Evolutionary conservation across 2,888 invertebrate species (phyloP).

Genomic region (Acrocyrtus sp.): DNA sequence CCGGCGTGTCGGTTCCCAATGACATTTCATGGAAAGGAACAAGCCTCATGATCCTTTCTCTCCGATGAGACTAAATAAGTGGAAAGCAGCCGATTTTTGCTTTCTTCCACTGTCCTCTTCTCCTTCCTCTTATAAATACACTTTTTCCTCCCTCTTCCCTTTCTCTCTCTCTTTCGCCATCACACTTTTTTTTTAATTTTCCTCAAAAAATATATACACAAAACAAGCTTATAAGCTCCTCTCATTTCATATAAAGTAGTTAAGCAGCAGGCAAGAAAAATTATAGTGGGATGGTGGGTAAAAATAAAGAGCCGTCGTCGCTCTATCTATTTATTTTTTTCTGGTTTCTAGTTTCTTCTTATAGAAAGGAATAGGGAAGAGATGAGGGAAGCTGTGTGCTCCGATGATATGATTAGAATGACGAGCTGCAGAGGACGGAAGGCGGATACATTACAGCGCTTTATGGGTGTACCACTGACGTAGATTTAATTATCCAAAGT

Average conservation of each 20-base stretch:
- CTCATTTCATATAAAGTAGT: constrained; percentile 8
- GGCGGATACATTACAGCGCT: constrained; percentile 53
- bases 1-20: constrained; percentile 44
- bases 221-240: constrained; percentile 8
- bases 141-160: constrained; percentile 17
- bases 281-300: too few species aligned
- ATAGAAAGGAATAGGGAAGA: not conserved
- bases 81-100: constrained; percentile 22
- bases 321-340: too few species aligned
- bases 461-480: constrained; percentile 47
- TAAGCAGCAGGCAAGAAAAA: constrained; percentile 36
- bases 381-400: too few species aligned
- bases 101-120: constrained; percentile 21
- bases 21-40: constrained; percentile 24
- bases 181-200: constrained; percentile 6
- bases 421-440: constrained; percentile 30
- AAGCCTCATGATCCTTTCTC: not conserved
- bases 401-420: not conserved
- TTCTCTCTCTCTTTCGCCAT: constrained; percentile 1
- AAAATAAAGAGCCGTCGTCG: too few species aligned
- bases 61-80: constrained; percentile 8
- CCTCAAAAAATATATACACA: constrained; percentile 2
- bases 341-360: not conserved
- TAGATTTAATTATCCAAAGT: constrained; percentile 55
- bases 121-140: constrained; percentile 4